Evolutionary conservation across 2,888 invertebrate genomes (phyloP).

Genomic region (Stenichneumon culpator): DNA sequence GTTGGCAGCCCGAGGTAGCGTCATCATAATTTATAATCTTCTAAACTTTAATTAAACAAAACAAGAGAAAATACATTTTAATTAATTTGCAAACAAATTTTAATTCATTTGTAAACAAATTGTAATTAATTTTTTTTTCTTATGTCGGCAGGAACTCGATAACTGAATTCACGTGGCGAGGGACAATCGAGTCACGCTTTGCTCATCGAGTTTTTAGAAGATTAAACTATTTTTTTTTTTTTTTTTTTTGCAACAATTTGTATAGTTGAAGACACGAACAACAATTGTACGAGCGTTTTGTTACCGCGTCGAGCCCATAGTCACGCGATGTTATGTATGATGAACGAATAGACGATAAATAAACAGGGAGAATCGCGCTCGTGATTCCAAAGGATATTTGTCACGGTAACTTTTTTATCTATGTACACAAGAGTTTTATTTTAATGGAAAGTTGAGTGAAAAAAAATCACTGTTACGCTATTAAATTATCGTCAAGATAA

Average conservation of each 20-base stretch:
- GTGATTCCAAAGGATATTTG: conserved; percentile 13
- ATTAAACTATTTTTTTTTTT: background rate
- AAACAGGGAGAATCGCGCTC: background rate
- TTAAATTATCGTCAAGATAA: conserved; percentile 25
- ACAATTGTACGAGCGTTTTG: conserved; percentile 13
- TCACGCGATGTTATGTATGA: conserved; percentile 45
- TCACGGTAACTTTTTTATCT: conserved; percentile 25
- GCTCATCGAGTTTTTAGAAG: conserved; percentile 10
- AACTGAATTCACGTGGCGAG: conserved; percentile 28
- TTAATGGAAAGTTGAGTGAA: conserved; percentile 41
- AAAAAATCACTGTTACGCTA: conserved; percentile 27
- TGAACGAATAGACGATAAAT: conserved; percentile 36
- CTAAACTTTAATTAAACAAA: conserved; percentile 20
- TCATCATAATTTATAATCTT: conserved; percentile 36
- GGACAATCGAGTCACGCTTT: background rate
- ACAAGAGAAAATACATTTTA: background rate
- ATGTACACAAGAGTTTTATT: conserved; percentile 22
- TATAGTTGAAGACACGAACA: conserved; percentile 23
- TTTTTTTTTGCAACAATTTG: conserved; percentile 30
- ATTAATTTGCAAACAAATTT: too few relatives aligned
- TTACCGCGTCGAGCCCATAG: conserved; percentile 27
- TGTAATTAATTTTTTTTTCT: conserved; percentile 22
- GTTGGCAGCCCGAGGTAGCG: conserved; percentile 80
- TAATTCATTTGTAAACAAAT: too few relatives aligned
- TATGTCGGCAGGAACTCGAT: conserved; percentile 60